These are phyloP conservation scores for Cartodere bifasciata DNA, from an alignment of 2,888 invertebrate genomes.

Conservation along the genomic window DNA sequence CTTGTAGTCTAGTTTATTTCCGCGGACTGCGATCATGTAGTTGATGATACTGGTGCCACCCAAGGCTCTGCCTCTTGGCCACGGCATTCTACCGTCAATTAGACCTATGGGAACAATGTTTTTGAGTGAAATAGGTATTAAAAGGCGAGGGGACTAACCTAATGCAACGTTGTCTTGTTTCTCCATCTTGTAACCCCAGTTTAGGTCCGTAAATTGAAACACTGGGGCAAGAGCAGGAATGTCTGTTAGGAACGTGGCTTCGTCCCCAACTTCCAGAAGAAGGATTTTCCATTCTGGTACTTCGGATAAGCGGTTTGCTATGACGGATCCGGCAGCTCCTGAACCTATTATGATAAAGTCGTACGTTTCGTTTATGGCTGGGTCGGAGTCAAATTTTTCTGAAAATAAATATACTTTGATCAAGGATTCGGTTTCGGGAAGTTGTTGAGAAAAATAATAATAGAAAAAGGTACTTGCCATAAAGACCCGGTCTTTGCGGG, in stretches of 20 bases:
- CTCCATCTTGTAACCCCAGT: slow-evolving; percentile 49
- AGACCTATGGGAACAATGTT: slow-evolving; percentile 30
- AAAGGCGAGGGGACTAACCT: slow-evolving; percentile 24
- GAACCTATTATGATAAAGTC: slow-evolving; percentile 59
- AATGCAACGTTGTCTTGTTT: slow-evolving; percentile 40
- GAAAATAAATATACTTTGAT: too few relatives aligned
- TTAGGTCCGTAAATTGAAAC: slow-evolving; percentile 43
- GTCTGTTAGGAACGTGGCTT: slow-evolving; percentile 39
- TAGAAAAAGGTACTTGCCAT: too few relatives aligned
- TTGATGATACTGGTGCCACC: slow-evolving; percentile 38
- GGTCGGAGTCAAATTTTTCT: too few relatives aligned
- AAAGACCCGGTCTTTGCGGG: too few relatives aligned
- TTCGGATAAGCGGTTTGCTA: slow-evolving; percentile 59
- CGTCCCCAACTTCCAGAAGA: slow-evolving; percentile 50
- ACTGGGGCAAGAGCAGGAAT: slow-evolving; percentile 40
- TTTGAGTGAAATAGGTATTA: too few relatives aligned
- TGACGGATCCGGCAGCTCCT: slow-evolving; percentile 55
- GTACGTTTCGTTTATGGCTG: slow-evolving; percentile 30
- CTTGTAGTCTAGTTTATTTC: slow-evolving; percentile 57
- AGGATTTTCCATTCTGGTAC: slow-evolving; percentile 46
- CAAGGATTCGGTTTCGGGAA: too few relatives aligned
- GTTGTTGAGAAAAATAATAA: too few relatives aligned
- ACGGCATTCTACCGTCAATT: slow-evolving; percentile 30
- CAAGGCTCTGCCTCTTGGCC: slow-evolving; percentile 44
- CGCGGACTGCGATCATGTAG: slow-evolving; percentile 46